A percentile compares a stretch with the other conserved stretches of the same genome.
Evolutionary conservation across 2,797 vertebrate species (phyloP).

Genomic region (Sebastes matsubarae): DNA sequence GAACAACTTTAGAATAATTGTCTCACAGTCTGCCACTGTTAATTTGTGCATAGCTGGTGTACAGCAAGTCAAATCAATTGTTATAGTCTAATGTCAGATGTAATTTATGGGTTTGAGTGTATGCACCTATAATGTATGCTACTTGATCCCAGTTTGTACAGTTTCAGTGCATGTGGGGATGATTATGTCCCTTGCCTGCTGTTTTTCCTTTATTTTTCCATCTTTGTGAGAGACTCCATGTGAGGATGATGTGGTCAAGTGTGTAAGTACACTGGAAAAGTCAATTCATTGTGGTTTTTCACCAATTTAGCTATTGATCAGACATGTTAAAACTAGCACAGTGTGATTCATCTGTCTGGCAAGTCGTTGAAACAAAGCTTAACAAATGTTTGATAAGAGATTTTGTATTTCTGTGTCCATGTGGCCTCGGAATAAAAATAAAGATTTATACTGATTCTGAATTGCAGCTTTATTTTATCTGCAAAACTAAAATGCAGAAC

Average conservation of each 20-base stretch:
- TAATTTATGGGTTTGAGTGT: conserved; percentile 22
- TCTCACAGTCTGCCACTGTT: conserved; percentile 38
- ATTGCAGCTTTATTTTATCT: not conserved
- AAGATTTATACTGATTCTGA: not conserved
- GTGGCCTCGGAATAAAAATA: not conserved
- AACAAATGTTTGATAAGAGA: not conserved
- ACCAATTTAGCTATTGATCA: conserved; percentile 2
- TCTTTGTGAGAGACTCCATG: not conserved
- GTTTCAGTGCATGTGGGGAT: not conserved
- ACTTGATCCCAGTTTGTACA: not conserved
- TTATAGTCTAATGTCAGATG: conserved; percentile 8
- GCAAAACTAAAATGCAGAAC: not conserved
- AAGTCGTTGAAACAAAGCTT: not conserved
- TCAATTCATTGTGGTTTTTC: not conserved
- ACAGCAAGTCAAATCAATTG: conserved; percentile 25
- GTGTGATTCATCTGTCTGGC: not conserved
- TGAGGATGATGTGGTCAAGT: not conserved
- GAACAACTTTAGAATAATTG: conserved; percentile 52
- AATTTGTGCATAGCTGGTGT: conserved; percentile 27
- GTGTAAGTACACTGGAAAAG: not conserved
- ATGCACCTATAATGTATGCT: not conserved
- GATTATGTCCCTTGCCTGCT: too few relatives aligned
- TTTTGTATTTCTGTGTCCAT: not conserved
- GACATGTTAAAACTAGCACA: not conserved
- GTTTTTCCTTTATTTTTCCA: too few relatives aligned